A percentile compares a stretch with the other conserved stretches of the same genome.
These are phyloP conservation scores for Caranx ignobilis DNA, from an alignment of 2,113 vertebrate species.

Conservation along the genomic window DNA sequence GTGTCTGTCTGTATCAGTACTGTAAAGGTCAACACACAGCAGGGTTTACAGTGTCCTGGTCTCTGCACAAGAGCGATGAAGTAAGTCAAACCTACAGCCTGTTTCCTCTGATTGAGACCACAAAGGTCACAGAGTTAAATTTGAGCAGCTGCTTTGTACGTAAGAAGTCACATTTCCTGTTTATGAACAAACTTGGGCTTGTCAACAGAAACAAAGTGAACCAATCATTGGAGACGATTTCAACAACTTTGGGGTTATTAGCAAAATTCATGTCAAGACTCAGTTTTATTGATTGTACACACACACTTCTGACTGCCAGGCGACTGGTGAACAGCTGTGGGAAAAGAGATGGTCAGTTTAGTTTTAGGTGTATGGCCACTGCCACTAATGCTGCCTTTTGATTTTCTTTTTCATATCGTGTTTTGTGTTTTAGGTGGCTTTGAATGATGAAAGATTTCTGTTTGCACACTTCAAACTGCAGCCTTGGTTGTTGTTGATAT, in stretches of 20 bases:
- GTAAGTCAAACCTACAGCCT: background rate
- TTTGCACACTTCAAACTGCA: background rate
- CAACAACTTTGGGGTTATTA: background rate
- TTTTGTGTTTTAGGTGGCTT: background rate
- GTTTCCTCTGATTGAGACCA: background rate
- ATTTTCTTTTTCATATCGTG: background rate
- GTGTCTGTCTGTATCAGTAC: background rate
- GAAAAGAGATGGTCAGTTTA: background rate
- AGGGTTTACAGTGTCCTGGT: background rate
- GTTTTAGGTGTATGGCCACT: background rate
- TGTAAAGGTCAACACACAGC: constrained; percentile 42
- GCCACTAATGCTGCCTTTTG: background rate
- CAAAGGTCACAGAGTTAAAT: constrained; percentile 10
- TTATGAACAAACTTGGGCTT: background rate
- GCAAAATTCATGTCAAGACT: background rate
- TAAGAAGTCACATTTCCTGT: constrained; percentile 14
- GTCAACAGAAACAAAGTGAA: background rate
- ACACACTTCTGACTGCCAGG: background rate
- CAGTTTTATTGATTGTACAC: no score
- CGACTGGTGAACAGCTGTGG: background rate
- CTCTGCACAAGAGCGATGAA: constrained; percentile 2
- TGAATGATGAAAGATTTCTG: background rate
- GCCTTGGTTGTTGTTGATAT: background rate
- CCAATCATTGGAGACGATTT: background rate
- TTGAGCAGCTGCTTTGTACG: background rate